Conservation (phyloP, 2,888 invertebrate species). For the Nephrotoma appendiculata region DNA sequence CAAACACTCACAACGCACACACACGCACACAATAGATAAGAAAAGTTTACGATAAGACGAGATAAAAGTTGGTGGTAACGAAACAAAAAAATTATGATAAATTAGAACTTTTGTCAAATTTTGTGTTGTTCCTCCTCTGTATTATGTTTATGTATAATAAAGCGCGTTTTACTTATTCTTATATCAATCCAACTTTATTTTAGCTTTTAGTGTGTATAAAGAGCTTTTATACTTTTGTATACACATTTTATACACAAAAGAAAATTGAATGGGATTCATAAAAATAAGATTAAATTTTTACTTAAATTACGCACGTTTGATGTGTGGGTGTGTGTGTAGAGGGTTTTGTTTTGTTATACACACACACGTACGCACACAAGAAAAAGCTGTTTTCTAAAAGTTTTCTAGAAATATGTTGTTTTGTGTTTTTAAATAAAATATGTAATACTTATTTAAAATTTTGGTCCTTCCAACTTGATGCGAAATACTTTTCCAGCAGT, state of each 20-base stretch:
- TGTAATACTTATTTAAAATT: too few species aligned
- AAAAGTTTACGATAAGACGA: background rate
- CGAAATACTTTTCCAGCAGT: too few species aligned
- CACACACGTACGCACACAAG: background rate
- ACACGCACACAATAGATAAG: background rate
- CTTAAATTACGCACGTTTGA: background rate
- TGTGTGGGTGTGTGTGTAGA: background rate
- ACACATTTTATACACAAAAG: background rate
- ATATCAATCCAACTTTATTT: background rate
- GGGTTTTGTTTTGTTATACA: background rate
- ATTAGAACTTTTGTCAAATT: background rate
- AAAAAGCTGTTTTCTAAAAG: too few species aligned
- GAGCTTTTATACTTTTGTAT: background rate
- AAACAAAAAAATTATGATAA: background rate
- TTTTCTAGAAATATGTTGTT: too few species aligned
- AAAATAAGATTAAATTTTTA: background rate
- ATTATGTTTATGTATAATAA: too few species aligned
- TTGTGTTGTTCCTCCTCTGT: too few species aligned
- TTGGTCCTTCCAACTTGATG: too few species aligned
- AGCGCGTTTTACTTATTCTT: background rate
- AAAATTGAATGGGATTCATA: background rate
- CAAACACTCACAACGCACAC: background rate
- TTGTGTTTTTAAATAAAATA: too few species aligned
- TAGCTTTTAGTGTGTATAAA: background rate
- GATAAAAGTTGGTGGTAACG: background rate